Evolutionary conservation across 2,797 vertebrate species (phyloP).

Genomic region (Benthosema pterotum): DNA sequence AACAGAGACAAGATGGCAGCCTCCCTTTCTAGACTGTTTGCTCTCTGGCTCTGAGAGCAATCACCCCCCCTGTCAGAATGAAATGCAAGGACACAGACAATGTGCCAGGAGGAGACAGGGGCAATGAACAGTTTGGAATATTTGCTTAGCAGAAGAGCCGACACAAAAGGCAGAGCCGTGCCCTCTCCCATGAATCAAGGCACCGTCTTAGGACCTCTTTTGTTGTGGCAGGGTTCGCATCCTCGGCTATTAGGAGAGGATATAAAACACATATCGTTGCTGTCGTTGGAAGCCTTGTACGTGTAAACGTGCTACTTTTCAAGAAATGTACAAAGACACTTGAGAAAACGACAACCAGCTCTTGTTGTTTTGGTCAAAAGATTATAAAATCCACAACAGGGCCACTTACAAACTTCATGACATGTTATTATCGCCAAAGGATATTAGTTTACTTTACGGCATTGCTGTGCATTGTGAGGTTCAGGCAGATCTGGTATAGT

Average conservation of each 20-base stretch:
- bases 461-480: too few species aligned
- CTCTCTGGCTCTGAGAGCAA: slow-evolving; percentile 93
- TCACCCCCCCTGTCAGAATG: slow-evolving; percentile 87
- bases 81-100: slow-evolving; percentile 97
- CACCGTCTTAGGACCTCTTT: slow-evolving; percentile 84
- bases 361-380: too few species aligned
- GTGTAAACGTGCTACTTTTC: slow-evolving; percentile 51
- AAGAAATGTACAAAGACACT: slow-evolving; percentile 1
- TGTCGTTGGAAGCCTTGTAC: slow-evolving; percentile 68
- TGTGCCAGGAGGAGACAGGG: slow-evolving; percentile 85
- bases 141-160: slow-evolving; percentile 96
- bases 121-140: slow-evolving; percentile 95
- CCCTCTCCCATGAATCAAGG: slow-evolving; percentile 91
- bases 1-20: slow-evolving; percentile 88
- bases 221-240: slow-evolving; percentile 72
- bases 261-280: slow-evolving; percentile 78
- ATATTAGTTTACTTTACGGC: too few species aligned
- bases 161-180: slow-evolving; percentile 87
- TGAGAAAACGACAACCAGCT: too few species aligned
- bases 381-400: too few species aligned
- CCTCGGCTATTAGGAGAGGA: slow-evolving; percentile 78
- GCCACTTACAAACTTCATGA: too few species aligned
- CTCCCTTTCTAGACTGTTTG: slow-evolving; percentile 94
- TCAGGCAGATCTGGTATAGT: slow-evolving; percentile 1
- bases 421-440: too few species aligned